Conservation (phyloP, 2,113 vertebrate genomes). For the Caloenas nicobarica region DNA sequence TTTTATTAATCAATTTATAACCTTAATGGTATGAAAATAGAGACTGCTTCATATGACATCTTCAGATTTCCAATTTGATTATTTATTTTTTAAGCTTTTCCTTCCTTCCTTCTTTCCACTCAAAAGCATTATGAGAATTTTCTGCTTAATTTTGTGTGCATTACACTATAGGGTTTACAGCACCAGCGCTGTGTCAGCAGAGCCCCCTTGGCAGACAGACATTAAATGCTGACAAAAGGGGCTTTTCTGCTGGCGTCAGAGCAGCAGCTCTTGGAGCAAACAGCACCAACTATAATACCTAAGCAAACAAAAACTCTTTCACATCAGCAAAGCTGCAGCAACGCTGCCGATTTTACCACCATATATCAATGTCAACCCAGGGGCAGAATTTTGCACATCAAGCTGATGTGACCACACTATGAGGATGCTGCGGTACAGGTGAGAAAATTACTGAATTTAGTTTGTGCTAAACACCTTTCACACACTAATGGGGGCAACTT, state of each 20-base stretch:
- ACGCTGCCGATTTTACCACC: accelerated
- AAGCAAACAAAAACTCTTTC: background rate
- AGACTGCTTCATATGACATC: background rate
- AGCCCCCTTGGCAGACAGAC: background rate
- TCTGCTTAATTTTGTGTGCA: background rate
- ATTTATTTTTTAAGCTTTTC: background rate
- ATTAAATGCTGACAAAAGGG: background rate
- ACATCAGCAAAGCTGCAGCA: background rate
- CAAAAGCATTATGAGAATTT: background rate
- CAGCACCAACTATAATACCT: background rate
- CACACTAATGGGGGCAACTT: background rate
- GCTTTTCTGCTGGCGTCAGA: conserved; percentile 8
- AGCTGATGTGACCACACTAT: background rate
- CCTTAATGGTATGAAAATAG: accelerated
- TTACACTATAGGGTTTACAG: background rate
- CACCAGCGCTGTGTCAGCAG: background rate
- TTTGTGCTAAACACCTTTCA: background rate
- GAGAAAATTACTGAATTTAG: background rate
- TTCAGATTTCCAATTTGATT: background rate
- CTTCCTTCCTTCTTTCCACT: background rate
- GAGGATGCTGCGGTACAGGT: background rate
- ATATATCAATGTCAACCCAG: accelerated
- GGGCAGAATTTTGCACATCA: background rate
- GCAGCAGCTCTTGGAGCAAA: background rate
- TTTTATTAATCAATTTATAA: background rate